Conservation (phyloP, 2,797 vertebrate genomes). For the Catostomus latipinnis region DNA sequence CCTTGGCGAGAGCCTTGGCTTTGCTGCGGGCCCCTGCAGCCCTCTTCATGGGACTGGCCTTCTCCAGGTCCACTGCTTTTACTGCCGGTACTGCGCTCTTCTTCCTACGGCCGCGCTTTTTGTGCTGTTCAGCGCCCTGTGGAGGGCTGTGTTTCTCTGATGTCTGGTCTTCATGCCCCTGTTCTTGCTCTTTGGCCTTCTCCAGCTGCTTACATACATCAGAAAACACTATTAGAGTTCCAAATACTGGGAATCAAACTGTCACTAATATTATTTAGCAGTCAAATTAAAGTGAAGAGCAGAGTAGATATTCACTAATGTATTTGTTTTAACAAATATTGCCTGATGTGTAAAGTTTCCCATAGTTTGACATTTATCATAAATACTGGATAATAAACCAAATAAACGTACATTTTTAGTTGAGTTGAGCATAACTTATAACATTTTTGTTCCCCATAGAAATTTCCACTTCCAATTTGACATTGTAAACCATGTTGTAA, state of each 20-base stretch:
- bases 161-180: neutral
- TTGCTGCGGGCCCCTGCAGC: slow-evolving; percentile 79
- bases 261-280: neutral
- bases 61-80: slow-evolving; percentile 75
- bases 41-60: slow-evolving; percentile 74
- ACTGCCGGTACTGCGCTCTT: slow-evolving; percentile 63
- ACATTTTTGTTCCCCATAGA: too few relatives aligned
- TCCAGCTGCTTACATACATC: slow-evolving; percentile 65
- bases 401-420: too few relatives aligned
- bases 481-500: too few relatives aligned
- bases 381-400: too few relatives aligned
- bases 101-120: slow-evolving; percentile 75
- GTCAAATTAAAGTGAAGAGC: neutral
- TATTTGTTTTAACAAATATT: too few relatives aligned
- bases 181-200: slow-evolving; percentile 65
- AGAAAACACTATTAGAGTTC: slow-evolving; percentile 1
- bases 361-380: too few relatives aligned
- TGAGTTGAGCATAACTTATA: too few relatives aligned
- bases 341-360: too few relatives aligned
- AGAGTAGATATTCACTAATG: neutral
- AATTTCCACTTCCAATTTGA: too few relatives aligned
- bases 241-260: neutral
- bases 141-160: slow-evolving; percentile 54
- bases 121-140: slow-evolving; percentile 61
- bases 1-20: slow-evolving; percentile 83